Conservation (phyloP, 2,113 vertebrate genomes). For the Passer montanus region DNA sequence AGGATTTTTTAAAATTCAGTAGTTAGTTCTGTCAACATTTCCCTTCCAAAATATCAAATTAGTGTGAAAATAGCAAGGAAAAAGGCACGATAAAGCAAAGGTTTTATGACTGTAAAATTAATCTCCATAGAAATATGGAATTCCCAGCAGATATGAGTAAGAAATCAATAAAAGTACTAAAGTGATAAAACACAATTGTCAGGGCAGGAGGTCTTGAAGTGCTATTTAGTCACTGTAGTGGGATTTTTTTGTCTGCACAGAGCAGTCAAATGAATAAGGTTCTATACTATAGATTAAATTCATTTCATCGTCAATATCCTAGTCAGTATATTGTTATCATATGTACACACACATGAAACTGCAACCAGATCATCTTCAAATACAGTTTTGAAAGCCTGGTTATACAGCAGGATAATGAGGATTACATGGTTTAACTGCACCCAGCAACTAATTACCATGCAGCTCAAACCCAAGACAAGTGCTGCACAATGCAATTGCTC, state of each 20-base stretch:
- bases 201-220: neutral
- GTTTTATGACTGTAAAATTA: neutral
- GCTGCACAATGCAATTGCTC: neutral
- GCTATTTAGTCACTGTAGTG: neutral
- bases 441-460: neutral
- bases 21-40: neutral
- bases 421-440: neutral
- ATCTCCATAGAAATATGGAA: neutral
- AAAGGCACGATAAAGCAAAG: neutral
- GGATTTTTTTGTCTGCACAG: neutral
- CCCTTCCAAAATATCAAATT: neutral
- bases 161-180: neutral
- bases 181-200: neutral
- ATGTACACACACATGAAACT: neutral
- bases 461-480: neutral
- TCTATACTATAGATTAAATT: neutral
- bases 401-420: neutral
- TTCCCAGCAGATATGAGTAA: neutral
- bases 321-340: neutral
- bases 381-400: neutral
- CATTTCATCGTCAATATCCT: neutral
- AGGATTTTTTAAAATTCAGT: neutral
- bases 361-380: neutral
- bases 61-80: neutral
- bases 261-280: neutral